A percentile compares a stretch with the other conserved stretches of the same genome.
These are phyloP conservation scores for Frieseomelitta varia DNA, from an alignment of 1,140 invertebrate genomes.

Conservation along the genomic window DNA sequence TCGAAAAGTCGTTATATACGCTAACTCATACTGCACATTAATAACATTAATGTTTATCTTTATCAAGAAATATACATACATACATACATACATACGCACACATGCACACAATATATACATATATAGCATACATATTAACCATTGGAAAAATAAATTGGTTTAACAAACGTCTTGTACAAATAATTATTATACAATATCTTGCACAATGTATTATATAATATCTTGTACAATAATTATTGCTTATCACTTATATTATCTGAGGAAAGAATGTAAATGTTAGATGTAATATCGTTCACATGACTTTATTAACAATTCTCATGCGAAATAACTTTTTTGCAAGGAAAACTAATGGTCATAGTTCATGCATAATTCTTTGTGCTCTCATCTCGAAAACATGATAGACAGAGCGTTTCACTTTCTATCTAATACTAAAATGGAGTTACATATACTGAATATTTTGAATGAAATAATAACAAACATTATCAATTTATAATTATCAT, in stretches of 20 bases:
- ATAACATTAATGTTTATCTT: slow-evolving; percentile 32
- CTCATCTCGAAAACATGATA: neutral
- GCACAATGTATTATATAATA: too few relatives aligned
- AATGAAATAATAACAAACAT: neutral
- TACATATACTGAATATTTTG: neutral
- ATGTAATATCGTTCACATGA: slow-evolving; percentile 36
- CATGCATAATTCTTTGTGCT: slow-evolving; percentile 32
- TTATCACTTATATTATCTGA: slow-evolving; percentile 49
- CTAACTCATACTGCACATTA: slow-evolving; percentile 33
- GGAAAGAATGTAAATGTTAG: slow-evolving; percentile 47
- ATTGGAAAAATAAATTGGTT: slow-evolving; percentile 46
- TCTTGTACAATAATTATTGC: slow-evolving; percentile 52
- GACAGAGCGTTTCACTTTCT: neutral
- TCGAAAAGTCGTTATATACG: slow-evolving; percentile 54
- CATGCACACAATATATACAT: neutral
- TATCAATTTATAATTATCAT: neutral
- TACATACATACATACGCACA: slow-evolving; percentile 5
- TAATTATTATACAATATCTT: too few relatives aligned
- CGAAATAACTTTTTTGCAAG: neutral
- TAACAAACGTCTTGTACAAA: slow-evolving; percentile 55
- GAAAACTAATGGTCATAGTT: neutral
- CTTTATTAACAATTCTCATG: slow-evolving; percentile 21
- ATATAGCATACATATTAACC: slow-evolving; percentile 27
- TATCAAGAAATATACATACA: slow-evolving; percentile 28
- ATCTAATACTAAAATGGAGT: neutral